These are phyloP conservation scores for Megaceryle maxima DNA, from an alignment of 2,113 vertebrate genomes.

Conservation along the genomic window DNA sequence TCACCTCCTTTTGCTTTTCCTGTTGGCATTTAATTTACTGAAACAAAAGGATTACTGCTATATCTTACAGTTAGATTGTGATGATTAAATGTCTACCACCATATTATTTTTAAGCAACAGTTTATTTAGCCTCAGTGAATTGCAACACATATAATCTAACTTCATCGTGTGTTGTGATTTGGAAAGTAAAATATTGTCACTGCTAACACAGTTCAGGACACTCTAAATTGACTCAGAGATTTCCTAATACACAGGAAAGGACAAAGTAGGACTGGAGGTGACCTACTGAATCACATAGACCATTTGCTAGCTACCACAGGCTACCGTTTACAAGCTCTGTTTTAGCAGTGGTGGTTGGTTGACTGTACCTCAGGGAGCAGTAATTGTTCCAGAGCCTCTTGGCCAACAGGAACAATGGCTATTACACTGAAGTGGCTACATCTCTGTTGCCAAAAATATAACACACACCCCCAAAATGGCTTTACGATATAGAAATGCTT, in stretches of 20 bases:
- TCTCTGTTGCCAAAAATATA: neutral
- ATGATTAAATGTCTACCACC: neutral
- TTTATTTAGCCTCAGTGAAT: slow-evolving; percentile 13
- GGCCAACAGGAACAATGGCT: neutral
- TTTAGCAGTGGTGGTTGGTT: neutral
- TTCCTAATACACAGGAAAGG: neutral
- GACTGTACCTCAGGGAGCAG: neutral
- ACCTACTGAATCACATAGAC: neutral
- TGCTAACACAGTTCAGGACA: neutral
- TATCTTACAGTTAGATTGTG: neutral
- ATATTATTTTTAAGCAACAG: slow-evolving; percentile 1
- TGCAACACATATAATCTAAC: neutral
- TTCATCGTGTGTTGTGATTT: neutral
- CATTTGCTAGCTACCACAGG: neutral
- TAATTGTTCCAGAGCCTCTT: neutral
- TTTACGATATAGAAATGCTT: neutral
- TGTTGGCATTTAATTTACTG: slow-evolving; percentile 35
- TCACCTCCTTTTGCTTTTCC: neutral
- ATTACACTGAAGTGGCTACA: neutral
- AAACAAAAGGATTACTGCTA: neutral
- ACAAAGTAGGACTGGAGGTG: neutral
- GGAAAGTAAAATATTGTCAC: slow-evolving; percentile 4
- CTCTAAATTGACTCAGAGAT: neutral
- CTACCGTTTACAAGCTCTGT: neutral
- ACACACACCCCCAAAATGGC: neutral